Percentiles rank a stretch among this genome's conserved stretches.
These are phyloP conservation scores for Perizoma flavofasciatum DNA, from an alignment of 2,888 invertebrate species.

Conservation along the genomic window DNA sequence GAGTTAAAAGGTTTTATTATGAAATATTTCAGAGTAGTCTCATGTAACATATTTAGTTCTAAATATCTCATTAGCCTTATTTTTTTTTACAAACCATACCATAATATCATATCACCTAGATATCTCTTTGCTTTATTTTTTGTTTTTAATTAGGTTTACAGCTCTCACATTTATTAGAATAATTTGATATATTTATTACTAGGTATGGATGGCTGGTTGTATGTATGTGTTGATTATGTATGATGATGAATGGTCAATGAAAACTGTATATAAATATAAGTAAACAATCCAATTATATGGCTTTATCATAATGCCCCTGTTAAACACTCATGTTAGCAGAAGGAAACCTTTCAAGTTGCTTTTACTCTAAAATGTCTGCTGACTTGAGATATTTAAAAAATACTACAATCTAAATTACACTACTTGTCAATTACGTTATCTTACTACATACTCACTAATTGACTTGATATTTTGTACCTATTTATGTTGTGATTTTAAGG, in stretches of 20 bases:
- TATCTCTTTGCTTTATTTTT: constrained; percentile 11
- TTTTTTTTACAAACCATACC: constrained; percentile 22
- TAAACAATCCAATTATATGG: constrained; percentile 5
- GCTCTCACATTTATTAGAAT: neutral
- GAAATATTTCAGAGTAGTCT: neutral
- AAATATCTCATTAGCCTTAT: neutral
- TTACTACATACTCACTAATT: neutral
- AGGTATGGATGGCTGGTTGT: constrained; percentile 9
- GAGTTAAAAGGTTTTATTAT: neutral
- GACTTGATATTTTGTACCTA: constrained; percentile 10
- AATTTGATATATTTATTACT: constrained; percentile 3
- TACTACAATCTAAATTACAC: too few species aligned
- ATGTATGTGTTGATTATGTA: constrained; percentile 7
- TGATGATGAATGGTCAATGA: constrained; percentile 6
- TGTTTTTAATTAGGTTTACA: constrained; percentile 1
- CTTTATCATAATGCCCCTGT: constrained; percentile 1
- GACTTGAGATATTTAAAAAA: too few species aligned
- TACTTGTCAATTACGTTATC: neutral
- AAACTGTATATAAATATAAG: constrained; percentile 17
- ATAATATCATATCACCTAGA: constrained; percentile 3
- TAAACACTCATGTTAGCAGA: neutral
- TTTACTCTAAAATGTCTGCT: neutral
- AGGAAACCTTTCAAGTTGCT: neutral
- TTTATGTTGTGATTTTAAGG: constrained; percentile 6
- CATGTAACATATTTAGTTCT: constrained; percentile 3